Conservation (phyloP, 2,888 invertebrate species). For the Thysanoteuthis rhombus region DNA sequence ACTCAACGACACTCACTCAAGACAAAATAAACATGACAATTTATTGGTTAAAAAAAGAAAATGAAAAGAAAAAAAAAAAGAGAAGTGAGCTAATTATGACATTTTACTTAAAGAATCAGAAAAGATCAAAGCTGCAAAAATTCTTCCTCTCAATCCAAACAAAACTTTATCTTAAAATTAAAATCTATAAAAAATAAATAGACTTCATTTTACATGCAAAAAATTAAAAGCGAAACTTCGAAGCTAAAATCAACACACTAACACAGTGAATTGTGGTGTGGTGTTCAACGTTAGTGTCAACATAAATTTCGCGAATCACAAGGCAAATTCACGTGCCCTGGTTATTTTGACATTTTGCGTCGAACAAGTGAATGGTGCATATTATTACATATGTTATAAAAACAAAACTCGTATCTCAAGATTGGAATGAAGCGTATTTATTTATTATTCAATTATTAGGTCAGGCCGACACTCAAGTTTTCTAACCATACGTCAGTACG, state of each 20-base stretch:
- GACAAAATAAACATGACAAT: too few relatives aligned
- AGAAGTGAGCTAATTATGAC: too few relatives aligned
- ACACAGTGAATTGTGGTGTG: not conserved
- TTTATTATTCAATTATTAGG: not conserved
- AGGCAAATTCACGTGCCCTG: not conserved
- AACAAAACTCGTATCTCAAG: not conserved
- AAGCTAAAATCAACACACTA: not conserved
- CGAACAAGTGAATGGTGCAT: not conserved
- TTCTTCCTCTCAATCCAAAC: too few relatives aligned
- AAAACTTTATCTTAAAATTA: not conserved
- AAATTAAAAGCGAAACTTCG: not conserved
- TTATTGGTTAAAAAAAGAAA: too few relatives aligned
- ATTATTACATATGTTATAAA: not conserved
- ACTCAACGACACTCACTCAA: too few relatives aligned
- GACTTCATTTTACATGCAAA: not conserved
- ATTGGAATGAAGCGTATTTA: not conserved
- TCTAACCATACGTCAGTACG: not conserved
- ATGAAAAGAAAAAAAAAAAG: too few relatives aligned
- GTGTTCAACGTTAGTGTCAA: not conserved
- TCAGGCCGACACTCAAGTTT: not conserved
- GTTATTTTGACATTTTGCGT: not conserved
- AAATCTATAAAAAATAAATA: not conserved
- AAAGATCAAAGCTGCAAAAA: too few relatives aligned
- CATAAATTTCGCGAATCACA: not conserved
- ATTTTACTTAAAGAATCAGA: too few relatives aligned